Percentiles rank a stretch among this genome's conserved stretches.
Conservation (phyloP, 1,140 invertebrate genomes). For the Sesamia nonagrioides region DNA sequence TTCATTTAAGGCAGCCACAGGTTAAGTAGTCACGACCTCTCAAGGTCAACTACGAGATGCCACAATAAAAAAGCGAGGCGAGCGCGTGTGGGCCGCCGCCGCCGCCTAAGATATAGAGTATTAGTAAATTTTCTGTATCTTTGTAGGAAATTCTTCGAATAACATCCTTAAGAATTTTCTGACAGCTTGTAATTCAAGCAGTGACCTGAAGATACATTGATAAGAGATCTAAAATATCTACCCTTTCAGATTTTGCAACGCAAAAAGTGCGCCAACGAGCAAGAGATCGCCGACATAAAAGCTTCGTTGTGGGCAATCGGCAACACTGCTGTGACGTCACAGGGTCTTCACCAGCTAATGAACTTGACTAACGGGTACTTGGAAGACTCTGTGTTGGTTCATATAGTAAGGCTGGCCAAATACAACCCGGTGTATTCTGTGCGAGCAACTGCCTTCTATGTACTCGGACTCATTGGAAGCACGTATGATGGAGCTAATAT, state of each 20-base stretch:
- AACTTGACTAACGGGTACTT: constrained; percentile 70
- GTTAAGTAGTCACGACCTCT: too few species aligned
- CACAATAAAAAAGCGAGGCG: too few species aligned
- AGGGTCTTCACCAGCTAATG: constrained; percentile 92
- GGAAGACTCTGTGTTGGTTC: constrained; percentile 89
- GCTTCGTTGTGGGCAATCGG: constrained; percentile 96
- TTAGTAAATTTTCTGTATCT: too few species aligned
- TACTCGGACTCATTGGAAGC: constrained; percentile 94
- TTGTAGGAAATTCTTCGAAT: too few species aligned
- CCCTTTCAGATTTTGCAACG: constrained; percentile 76
- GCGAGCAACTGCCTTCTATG: constrained; percentile 96
- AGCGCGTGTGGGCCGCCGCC: too few species aligned
- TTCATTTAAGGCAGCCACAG: too few species aligned
- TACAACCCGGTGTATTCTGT: constrained; percentile 94
- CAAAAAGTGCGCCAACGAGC: constrained; percentile 88
- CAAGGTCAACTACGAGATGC: too few species aligned
- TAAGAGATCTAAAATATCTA: too few species aligned
- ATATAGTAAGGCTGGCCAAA: constrained; percentile 92
- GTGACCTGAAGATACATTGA: too few species aligned
- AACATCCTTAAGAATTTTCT: too few species aligned
- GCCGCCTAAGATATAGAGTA: too few species aligned
- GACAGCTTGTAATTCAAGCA: too few species aligned
- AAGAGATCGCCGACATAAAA: constrained; percentile 93
- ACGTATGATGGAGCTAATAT: constrained; percentile 94
- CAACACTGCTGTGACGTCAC: constrained; percentile 92